Conservation (phyloP, 2,888 invertebrate genomes). For the Exocentrus adspersus region DNA sequence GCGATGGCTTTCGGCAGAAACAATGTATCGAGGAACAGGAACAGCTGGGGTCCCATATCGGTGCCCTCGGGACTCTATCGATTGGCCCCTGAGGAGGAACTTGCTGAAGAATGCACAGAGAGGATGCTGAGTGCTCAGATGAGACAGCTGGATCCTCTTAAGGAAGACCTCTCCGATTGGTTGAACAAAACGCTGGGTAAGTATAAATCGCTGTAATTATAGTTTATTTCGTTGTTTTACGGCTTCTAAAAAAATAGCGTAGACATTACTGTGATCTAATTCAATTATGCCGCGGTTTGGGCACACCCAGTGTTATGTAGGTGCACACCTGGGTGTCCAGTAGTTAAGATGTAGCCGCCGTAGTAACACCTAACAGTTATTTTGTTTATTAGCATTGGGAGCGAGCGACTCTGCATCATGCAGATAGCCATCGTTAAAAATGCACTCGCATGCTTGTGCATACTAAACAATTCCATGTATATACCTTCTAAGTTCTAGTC, state of each 20-base stretch:
- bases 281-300: too few relatives aligned
- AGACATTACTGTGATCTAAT: too few relatives aligned
- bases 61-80: constrained; percentile 62
- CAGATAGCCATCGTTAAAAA: constrained; percentile 18
- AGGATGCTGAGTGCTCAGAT: constrained; percentile 80
- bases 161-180: constrained; percentile 90
- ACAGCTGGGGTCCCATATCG: constrained; percentile 72
- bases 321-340: constrained; percentile 3
- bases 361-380: constrained; percentile 23
- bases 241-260: too few relatives aligned
- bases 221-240: too few relatives aligned
- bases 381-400: constrained; percentile 25
- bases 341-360: constrained; percentile 16
- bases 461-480: constrained; percentile 17
- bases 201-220: too few relatives aligned
- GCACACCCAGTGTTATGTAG: too few relatives aligned
- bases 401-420: constrained; percentile 12
- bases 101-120: constrained; percentile 70
- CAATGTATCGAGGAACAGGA: constrained; percentile 58
- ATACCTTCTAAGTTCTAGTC: neutral
- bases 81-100: constrained; percentile 56
- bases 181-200: constrained; percentile 85
- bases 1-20: constrained; percentile 52
- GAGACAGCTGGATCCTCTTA: constrained; percentile 81
- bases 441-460: constrained; percentile 26